Conservation (phyloP, 2,113 vertebrate species). For the Misgurnus mizolepis region DNA sequence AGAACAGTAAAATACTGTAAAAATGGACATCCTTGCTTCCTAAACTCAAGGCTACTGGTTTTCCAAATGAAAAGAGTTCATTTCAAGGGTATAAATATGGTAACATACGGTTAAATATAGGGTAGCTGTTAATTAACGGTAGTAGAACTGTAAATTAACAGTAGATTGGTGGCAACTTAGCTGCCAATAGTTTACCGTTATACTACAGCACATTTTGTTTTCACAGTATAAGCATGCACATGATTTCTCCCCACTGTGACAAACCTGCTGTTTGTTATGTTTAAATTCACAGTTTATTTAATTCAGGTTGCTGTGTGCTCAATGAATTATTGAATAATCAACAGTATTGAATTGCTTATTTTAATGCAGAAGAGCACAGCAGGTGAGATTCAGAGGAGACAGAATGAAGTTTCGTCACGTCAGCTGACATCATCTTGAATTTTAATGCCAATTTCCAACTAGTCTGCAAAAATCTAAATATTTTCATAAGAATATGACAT, state of each 20-base stretch:
- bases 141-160: too few relatives aligned
- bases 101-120: too few relatives aligned
- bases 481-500: neutral
- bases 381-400: conserved; percentile 4
- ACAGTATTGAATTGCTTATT: conserved; percentile 10
- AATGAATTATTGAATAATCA: conserved; percentile 25
- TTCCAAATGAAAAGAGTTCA: too few relatives aligned
- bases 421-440: neutral
- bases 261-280: conserved; percentile 4
- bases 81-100: too few relatives aligned
- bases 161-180: too few relatives aligned
- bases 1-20: too few relatives aligned
- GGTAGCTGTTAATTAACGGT: too few relatives aligned
- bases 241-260: neutral
- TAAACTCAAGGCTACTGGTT: too few relatives aligned
- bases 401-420: neutral
- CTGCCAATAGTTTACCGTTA: neutral
- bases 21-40: too few relatives aligned
- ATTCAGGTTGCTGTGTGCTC: conserved; percentile 13
- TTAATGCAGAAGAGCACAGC: conserved; percentile 7
- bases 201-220: too few relatives aligned
- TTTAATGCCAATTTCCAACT: neutral
- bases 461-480: neutral
- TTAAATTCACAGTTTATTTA: conserved; percentile 7
- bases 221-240: too few relatives aligned